These are phyloP conservation scores for Hippopotamus amphibius DNA, from an alignment of 2,113 vertebrate species.

Conservation along the genomic window DNA sequence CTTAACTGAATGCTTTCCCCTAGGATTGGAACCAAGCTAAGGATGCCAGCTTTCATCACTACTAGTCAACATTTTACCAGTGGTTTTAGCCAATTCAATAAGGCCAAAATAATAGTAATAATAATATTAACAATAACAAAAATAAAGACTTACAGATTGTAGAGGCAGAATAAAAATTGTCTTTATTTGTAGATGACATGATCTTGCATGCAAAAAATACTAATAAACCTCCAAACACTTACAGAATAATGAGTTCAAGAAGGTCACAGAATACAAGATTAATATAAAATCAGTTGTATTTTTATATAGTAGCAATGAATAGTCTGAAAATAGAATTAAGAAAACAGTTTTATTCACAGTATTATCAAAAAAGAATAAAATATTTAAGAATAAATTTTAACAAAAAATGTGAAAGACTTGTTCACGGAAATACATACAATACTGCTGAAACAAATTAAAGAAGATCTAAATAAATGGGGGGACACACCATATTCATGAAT, in stretches of 20 bases:
- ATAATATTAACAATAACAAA: neutral
- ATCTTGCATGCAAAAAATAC: neutral
- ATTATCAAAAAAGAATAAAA: neutral
- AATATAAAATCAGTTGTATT: neutral
- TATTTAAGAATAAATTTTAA: neutral
- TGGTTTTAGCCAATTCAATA: neutral
- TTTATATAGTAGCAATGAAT: neutral
- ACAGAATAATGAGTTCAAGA: slow-evolving; percentile 41
- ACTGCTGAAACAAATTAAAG: neutral
- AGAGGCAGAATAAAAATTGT: neutral
- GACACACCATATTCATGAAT: neutral
- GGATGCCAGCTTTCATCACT: neutral
- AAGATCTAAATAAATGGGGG: neutral
- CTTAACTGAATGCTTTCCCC: neutral
- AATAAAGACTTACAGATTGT: neutral
- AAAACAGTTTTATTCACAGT: neutral
- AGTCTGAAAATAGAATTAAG: slow-evolving; percentile 26
- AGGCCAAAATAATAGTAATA: too few species aligned
- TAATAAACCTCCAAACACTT: neutral
- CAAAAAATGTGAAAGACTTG: neutral
- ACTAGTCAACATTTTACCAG: neutral
- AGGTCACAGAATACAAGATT: neutral
- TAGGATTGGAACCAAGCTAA: neutral
- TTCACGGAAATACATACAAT: neutral
- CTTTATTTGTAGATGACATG: neutral